phyloP scores from a whole-genome alignment of 2,888 invertebrate species.

The Mermis nigrescens region DNA sequence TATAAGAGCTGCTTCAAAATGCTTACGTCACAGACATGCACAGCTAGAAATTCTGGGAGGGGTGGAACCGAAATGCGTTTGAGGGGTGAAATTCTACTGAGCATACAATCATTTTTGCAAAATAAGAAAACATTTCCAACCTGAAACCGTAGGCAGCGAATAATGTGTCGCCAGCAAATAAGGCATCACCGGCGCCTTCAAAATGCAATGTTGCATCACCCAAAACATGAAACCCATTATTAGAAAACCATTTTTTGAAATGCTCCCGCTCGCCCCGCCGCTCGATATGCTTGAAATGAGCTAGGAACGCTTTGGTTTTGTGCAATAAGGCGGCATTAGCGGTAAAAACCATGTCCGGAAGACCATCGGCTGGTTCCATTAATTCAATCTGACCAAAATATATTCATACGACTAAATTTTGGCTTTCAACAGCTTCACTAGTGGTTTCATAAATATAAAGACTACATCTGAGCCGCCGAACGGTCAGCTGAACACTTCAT shows the following conservation, averaged over 20 bases:
- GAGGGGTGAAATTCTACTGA: background rate
- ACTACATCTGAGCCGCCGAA: no score
- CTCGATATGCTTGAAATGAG: slow-evolving; percentile 25
- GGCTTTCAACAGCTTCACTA: slow-evolving; percentile 27
- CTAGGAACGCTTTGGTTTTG: slow-evolving; percentile 24
- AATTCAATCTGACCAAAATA: no score
- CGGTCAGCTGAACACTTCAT: no score
- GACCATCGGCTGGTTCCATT: background rate
- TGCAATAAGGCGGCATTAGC: slow-evolving; percentile 28
- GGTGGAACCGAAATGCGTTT: no score
- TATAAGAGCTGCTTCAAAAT: no score
- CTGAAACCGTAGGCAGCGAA: slow-evolving; percentile 11
- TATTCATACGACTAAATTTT: no score
- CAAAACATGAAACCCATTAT: slow-evolving; percentile 22
- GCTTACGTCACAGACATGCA: no score
- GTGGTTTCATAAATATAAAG: no score
- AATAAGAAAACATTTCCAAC: background rate
- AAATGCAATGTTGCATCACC: slow-evolving; percentile 23
- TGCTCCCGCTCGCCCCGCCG: slow-evolving; percentile 23
- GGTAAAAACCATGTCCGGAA: slow-evolving; percentile 27
- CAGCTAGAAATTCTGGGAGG: no score
- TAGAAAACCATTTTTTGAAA: slow-evolving; percentile 23
- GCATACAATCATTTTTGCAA: slow-evolving; percentile 1
- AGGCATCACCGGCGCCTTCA: slow-evolving; percentile 18
- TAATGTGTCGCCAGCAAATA: slow-evolving; percentile 6